Base-by-base conservation (phyloP, 2,888 invertebrate species). In the Drosophila lacicola region DNA sequence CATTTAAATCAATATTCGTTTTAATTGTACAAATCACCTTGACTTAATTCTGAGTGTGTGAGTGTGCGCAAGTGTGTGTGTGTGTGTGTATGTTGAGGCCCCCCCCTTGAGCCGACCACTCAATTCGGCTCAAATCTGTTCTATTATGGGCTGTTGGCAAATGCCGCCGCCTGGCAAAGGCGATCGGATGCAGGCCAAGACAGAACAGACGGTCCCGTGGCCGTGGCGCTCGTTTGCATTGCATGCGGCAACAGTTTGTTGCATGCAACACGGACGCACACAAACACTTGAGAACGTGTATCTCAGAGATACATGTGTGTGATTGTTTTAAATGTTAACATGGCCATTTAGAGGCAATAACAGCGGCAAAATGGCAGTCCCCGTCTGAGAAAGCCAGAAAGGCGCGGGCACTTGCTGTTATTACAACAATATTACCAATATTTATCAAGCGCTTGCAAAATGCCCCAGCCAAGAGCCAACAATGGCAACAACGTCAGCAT, bases 271-370 rank as follows among this genome's bases (percentile, higher is more conserved):
- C 58, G 57, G 56, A 42, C 64, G 45, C 56, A 54, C 64, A 66
- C 64, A 53, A 44, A 58, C 58, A 55, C 45, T 29, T 36, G n/a
- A 42, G 58, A 45, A 41, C 42, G 42, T 50, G 57, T 77, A 69
- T 57, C 49, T 61, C 53, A 55, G 58, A 67, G 64, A 76, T 82
- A 74, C 74, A 70, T 84, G 76, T 84, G 88, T 85, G 85, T 87
- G 88, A 85, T 87, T 85, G 85, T 85, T 82, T 85, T 87, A 87
- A 84, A 86, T 86, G 88, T 86, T 86, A 89, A 83, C 83, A 88
- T 85, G 83, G 83, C 88, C 88, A 89, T 88, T 88, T 89, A 89
- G 84, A 89, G 89, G 82, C 85, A 85, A 87, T 82, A 82, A 85
- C 85, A 86, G 85, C 85, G 88, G 88, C 85, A 86, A 88, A 85